Conservation (phyloP, 2,797 vertebrate genomes). For the Gallinago solitaria region DNA sequence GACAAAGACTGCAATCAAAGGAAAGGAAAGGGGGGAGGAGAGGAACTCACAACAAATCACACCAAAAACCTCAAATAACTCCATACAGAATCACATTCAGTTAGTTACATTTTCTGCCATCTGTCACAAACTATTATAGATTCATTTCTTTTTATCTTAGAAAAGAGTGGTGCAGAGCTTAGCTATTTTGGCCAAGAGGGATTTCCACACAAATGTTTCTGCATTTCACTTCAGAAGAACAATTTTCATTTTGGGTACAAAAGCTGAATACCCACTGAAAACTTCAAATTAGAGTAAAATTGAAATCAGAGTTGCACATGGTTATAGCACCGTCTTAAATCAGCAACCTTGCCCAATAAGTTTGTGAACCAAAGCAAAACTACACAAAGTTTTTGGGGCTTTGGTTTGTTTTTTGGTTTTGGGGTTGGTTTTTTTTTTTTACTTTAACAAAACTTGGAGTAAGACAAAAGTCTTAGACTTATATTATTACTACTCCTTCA, state of each 20-base stretch:
- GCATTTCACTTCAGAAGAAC: conserved; percentile 34
- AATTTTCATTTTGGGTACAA: conserved; percentile 17
- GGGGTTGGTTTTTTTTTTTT: background rate
- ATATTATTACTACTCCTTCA: background rate
- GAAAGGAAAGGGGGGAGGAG: conserved; percentile 71
- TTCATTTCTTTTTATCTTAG: conserved; percentile 59
- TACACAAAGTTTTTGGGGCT: background rate
- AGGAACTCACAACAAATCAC: conserved; percentile 75
- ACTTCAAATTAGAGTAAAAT: background rate
- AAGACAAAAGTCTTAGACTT: background rate
- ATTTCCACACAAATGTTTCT: conserved; percentile 67
- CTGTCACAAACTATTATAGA: conserved; percentile 64
- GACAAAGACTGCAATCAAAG: conserved; percentile 80
- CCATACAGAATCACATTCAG: conserved; percentile 72
- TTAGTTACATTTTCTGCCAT: conserved; percentile 74
- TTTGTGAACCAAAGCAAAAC: background rate
- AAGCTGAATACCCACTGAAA: conserved; percentile 15
- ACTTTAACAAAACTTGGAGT: background rate
- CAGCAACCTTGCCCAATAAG: background rate
- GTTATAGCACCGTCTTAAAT: background rate
- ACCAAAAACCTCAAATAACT: conserved; percentile 77
- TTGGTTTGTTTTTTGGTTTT: no score
- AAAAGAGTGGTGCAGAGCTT: conserved; percentile 35
- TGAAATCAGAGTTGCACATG: background rate
- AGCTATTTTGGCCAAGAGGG: conserved; percentile 53